Evolutionary conservation across 2,888 invertebrate species (phyloP), one percentile per base, ranked within the genome.

Genomic region (Cosmia pyralina): DNA sequence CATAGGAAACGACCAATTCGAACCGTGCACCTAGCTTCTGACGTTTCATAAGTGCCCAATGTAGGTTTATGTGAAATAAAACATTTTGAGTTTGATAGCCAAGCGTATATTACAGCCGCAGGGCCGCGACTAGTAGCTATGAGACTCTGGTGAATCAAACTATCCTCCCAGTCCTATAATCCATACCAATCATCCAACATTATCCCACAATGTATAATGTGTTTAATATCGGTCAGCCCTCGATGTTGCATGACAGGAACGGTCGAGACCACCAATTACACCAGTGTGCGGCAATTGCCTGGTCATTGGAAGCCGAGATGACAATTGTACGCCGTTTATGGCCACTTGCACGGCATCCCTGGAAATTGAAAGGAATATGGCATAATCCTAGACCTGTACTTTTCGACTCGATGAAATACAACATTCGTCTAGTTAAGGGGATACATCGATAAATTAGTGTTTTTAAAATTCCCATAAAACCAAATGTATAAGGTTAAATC

Each of bases 321-420:
- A 77, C 90, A 91, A 93, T 93, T 93, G 93, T 88, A 69, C 58
- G 69, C 87, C 90, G 88, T 89, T 92, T 89, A 89, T 75, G 82
- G 72, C 89, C 91, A 92, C 90, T 92, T 91, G 89, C 67, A 72
- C 70, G 71, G 75, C 81, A 86, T 88, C 88, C 87, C 89, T 89
- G 90, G 82, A 84, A 69, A 66, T 81, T 84, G 66, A 84, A 67
- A 73, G 55, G 63, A 82, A 68, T 53, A 59, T 72, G 22, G 41
- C 41, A 41, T 41, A 8, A 41, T 41, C 41, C 41, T 41, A 6
- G 38, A 38, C 38, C 38, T 34, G 34, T 2, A 34, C 1, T 28
- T 55, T 55, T 17, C 28, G 1, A 55, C n/a, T n/a, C n/a, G n/a
- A n/a, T n/a, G n/a, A n/a, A n/a, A n/a, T n/a, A n/a, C n/a, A n/a